Percentiles rank a stretch among this genome's conserved stretches.
These are phyloP conservation scores for Ichneumoninae sp. DNA, from an alignment of 2,888 invertebrate species.

Conservation along the genomic window DNA sequence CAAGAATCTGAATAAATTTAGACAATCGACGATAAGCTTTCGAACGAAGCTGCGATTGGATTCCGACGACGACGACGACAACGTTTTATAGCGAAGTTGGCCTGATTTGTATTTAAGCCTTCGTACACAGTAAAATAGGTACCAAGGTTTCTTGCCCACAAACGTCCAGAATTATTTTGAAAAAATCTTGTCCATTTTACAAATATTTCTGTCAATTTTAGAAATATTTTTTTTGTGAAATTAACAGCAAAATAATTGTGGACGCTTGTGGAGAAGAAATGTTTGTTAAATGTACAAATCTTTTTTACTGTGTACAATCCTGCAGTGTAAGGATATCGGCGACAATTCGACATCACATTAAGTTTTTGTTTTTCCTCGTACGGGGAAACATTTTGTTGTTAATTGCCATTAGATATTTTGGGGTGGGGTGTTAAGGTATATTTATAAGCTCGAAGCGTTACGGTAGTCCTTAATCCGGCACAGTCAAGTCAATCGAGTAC, in stretches of 20 bases:
- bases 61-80: slow-evolving; percentile 54
- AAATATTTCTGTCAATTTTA: too few species aligned
- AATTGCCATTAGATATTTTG: slow-evolving; percentile 2
- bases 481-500: too few species aligned
- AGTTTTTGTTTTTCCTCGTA: slow-evolving; percentile 6
- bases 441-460: neutral
- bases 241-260: too few species aligned
- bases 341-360: neutral
- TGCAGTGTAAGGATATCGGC: neutral
- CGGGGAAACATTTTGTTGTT: neutral
- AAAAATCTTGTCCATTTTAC: too few species aligned
- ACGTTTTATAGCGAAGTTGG: slow-evolving; percentile 4
- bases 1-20: neutral
- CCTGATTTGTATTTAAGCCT: neutral
- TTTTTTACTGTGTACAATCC: neutral
- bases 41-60: slow-evolving; percentile 34
- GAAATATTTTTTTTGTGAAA: too few species aligned
- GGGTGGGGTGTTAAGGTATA: neutral
- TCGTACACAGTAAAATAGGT: neutral
- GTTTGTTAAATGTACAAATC: too few species aligned
- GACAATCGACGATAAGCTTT: slow-evolving; percentile 44
- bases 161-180: too few species aligned
- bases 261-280: too few species aligned
- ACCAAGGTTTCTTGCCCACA: too few species aligned
- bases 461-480: too few species aligned